phyloP scores from a whole-genome alignment of 2,797 vertebrate genomes.

The Eospalax fontanierii region DNA sequence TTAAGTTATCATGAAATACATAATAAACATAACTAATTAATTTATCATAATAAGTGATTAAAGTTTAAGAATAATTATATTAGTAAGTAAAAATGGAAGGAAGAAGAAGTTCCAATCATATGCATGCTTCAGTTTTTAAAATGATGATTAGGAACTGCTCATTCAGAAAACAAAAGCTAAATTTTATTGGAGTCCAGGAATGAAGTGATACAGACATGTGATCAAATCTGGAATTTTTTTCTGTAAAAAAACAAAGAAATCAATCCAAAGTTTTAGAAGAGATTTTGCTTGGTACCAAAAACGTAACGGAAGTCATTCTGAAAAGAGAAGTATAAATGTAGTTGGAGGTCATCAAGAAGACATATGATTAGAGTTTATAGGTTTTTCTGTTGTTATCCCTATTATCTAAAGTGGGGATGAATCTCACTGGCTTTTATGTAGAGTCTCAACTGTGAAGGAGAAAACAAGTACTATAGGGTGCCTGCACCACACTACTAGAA shows the following conservation, averaged over 20 bases:
- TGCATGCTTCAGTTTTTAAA: background rate
- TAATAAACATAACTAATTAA: background rate
- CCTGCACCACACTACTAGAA: background rate
- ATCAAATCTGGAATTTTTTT: too few relatives aligned
- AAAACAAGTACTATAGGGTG: accelerated
- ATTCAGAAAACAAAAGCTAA: background rate
- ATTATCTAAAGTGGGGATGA: background rate
- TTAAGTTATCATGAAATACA: background rate
- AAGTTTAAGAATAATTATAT: background rate
- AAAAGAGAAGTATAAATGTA: background rate
- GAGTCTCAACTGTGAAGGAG: background rate
- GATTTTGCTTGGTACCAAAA: background rate
- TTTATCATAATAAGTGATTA: background rate
- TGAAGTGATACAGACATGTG: background rate
- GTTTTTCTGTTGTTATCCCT: background rate
- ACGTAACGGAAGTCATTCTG: background rate
- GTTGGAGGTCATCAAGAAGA: background rate
- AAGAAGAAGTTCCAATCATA: background rate
- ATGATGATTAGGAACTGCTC: background rate
- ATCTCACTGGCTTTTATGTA: background rate
- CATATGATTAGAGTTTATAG: background rate
- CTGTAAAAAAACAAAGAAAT: background rate
- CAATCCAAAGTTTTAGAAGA: background rate
- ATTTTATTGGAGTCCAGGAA: background rate
- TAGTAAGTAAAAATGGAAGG: background rate